Evolutionary conservation across 2,113 vertebrate species (phyloP), one percentile per base, ranked within the genome.

Genomic region (Brachionichthys hirsutus): DNA sequence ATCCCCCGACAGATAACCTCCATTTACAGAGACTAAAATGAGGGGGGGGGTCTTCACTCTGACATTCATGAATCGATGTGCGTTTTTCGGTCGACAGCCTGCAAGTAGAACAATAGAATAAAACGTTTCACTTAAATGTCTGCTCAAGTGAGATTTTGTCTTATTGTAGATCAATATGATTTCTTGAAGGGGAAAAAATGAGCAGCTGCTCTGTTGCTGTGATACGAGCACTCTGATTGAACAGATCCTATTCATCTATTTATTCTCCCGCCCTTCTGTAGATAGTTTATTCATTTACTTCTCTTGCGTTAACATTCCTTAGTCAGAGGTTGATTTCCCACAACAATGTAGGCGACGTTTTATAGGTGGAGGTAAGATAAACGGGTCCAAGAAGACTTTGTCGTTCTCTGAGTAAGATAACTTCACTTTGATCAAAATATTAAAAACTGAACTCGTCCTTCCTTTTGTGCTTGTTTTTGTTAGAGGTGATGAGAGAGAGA

Each of bases 1-100:
- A 90, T 0, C 86, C 83, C 87, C 8, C 70, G 92, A 42, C 94
- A 95, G 78, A 92, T 96, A 63, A 90, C 87, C 1, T 60, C 92
- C 14, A 88, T 95, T 74, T 98, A 96, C 86, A 94, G 89, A 12
- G 95, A 98, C 70, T 98, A 87, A 78, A 17, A 54, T 63, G 4
- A 4, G 35, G n/a, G 54, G 34, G 12, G 12, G 46, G 2, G 2
- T 36, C 24, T 49, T 54, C 3, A 13, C 18, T 18, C 17, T 12
- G 48, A 24, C 22, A 57, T 46, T 54, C 40, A 62, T 44, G 48
- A 62, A 54, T 36, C 43, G 68, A 59, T n/a, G n/a, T n/a, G n/a
- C n/a, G n/a, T n/a, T n/a, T 8, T 30, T 30, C 24, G 34, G 36
- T 48, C 60, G 52, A 61, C 19, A 46, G 41, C 47, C 42, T 64